Conservation (phyloP, 2,888 invertebrate species). For the Tetheella fluctuosa region DNA sequence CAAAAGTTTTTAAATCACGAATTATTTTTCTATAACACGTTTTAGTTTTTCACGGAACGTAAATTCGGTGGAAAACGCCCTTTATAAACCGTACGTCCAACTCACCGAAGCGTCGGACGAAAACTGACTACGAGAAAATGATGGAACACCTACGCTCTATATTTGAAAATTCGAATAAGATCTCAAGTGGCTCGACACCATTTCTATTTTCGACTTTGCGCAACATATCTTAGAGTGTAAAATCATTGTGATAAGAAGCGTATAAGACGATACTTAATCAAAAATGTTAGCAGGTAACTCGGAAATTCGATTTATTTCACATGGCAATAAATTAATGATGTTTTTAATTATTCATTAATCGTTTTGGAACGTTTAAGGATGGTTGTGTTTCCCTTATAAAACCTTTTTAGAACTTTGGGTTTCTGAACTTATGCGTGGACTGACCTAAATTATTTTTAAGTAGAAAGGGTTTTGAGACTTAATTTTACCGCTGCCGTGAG, state of each 20-base stretch:
- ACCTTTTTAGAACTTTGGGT: slow-evolving; percentile 15
- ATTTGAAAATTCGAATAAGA: slow-evolving; percentile 40
- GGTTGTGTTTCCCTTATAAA: slow-evolving; percentile 13
- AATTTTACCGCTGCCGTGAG: slow-evolving; percentile 9
- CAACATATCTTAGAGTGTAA: neutral
- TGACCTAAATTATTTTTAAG: slow-evolving; percentile 13
- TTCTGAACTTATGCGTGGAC: slow-evolving; percentile 2
- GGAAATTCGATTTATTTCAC: slow-evolving; percentile 47
- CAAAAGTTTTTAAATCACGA: slow-evolving; percentile 15
- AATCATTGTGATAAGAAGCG: slow-evolving; percentile 5
- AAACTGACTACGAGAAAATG: slow-evolving; percentile 61
- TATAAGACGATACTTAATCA: slow-evolving; percentile 25
- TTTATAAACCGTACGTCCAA: slow-evolving; percentile 37
- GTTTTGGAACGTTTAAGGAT: slow-evolving; percentile 22
- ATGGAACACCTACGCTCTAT: slow-evolving; percentile 60
- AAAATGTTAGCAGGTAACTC: slow-evolving; percentile 61
- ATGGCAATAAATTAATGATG: slow-evolving; percentile 49
- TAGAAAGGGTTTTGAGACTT: slow-evolving; percentile 2
- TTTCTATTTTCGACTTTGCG: slow-evolving; percentile 17
- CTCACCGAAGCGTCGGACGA: slow-evolving; percentile 36
- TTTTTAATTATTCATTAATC: slow-evolving; percentile 50
- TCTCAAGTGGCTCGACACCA: slow-evolving; percentile 37
- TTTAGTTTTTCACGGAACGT: slow-evolving; percentile 24
- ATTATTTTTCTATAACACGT: neutral
- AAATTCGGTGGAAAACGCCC: slow-evolving; percentile 23